These are phyloP conservation scores for Cephalopholis sonnerati DNA, from an alignment of 2,113 vertebrate species.

Conservation along the genomic window DNA sequence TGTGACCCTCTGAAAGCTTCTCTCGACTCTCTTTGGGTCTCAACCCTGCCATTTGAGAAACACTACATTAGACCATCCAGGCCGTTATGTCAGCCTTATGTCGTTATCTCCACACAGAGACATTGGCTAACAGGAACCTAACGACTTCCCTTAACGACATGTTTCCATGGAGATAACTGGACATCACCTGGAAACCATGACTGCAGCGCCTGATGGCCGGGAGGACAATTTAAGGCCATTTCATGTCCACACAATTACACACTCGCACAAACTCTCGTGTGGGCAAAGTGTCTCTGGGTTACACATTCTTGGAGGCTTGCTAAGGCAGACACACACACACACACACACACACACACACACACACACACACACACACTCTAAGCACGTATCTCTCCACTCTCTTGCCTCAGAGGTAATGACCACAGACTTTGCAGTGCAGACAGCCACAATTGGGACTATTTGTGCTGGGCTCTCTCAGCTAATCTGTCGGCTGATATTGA, in stretches of 20 bases:
- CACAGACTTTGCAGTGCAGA: conserved; percentile 64
- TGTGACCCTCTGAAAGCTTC: conserved; percentile 45
- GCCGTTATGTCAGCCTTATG: conserved; percentile 85
- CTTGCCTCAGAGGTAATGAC: conserved; percentile 51
- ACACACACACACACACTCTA: background rate
- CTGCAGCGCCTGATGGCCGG: conserved; percentile 75
- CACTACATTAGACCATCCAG: conserved; percentile 53
- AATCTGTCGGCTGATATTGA: conserved; percentile 61
- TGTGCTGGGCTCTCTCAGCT: conserved; percentile 52
- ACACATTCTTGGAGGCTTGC: conserved; percentile 17
- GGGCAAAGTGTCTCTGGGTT: conserved; percentile 35
- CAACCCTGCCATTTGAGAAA: conserved; percentile 40
- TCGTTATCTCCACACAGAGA: conserved; percentile 94
- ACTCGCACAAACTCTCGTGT: conserved; percentile 46
- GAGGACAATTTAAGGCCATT: conserved; percentile 72
- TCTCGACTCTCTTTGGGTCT: conserved; percentile 38
- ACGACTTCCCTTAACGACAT: conserved; percentile 83
- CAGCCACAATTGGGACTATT: conserved; percentile 72
- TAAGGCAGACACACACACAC: background rate
- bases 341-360: conserved; percentile 33
- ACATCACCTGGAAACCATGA: conserved; percentile 88
- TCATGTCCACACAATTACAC: conserved; percentile 56
- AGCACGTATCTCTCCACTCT: conserved; percentile 12
- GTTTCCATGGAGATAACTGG: conserved; percentile 92
- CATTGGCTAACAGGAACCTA: conserved; percentile 88